phyloP scores from a whole-genome alignment of 2,113 vertebrate species.

The Myiozetetes cayanensis region DNA sequence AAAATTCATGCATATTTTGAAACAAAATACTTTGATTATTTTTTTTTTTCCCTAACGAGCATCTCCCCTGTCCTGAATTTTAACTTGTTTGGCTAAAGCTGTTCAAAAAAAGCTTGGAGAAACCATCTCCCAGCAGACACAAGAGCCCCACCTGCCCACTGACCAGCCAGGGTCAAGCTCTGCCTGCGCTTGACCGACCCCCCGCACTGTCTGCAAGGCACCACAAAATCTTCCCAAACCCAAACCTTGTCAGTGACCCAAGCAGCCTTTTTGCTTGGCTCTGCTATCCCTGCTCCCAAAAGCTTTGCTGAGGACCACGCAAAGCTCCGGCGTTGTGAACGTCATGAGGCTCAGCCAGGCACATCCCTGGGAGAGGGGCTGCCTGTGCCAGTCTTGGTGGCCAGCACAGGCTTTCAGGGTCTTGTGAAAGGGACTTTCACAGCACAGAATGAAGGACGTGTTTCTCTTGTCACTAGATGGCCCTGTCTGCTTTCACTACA shows the following conservation, averaged over 20 bases:
- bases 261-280: not conserved
- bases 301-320: not conserved
- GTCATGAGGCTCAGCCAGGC: not conserved
- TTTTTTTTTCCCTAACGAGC: not conserved
- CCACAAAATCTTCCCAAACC: not conserved
- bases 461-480: constrained; percentile 71
- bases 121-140: not conserved
- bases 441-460: not conserved
- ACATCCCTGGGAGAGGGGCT: not conserved
- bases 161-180: not conserved
- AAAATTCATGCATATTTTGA: not conserved
- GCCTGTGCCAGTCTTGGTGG: not conserved
- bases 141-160: not conserved
- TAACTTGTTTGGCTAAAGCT: not conserved
- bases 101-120: not conserved
- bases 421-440: not conserved
- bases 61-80: not conserved
- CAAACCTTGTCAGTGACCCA: not conserved
- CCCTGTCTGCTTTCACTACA: constrained; percentile 46
- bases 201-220: fast-evolving
- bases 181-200: fast-evolving
- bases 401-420: not conserved
- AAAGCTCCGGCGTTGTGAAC: not conserved
- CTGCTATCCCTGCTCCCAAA: not conserved
- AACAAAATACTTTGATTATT: not conserved